Evolutionary conservation across 2,888 invertebrate species (phyloP).

Genomic region (Apotomis turbidana): DNA sequence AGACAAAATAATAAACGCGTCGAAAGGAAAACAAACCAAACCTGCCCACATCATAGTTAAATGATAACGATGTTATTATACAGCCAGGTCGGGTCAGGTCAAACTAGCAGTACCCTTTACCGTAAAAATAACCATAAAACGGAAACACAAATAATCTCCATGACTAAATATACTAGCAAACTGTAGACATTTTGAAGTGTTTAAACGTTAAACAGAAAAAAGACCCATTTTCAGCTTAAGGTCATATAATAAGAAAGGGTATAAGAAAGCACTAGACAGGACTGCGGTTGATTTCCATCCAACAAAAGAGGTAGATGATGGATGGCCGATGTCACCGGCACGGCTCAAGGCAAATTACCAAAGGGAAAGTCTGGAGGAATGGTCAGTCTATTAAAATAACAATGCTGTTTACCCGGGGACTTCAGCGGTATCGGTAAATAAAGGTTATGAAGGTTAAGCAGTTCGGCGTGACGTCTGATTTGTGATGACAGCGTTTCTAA

Average conservation of each 20-base stretch:
- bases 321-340: conserved; percentile 36
- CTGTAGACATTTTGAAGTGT: too few species aligned
- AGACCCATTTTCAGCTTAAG: too few species aligned
- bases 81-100: conserved; percentile 18
- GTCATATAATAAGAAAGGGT: too few species aligned
- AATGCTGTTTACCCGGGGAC: conserved; percentile 31
- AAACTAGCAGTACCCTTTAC: conserved; percentile 16
- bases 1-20: neutral
- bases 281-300: conserved; percentile 37
- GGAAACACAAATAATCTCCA: conserved; percentile 21
- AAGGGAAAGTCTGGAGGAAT: conserved; percentile 38
- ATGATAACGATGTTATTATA: conserved; percentile 27
- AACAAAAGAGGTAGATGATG: conserved; percentile 37
- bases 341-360: conserved; percentile 29
- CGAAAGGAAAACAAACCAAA: too few species aligned
- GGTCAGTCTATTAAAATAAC: conserved; percentile 32
- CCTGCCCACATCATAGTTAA: neutral
- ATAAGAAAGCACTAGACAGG: conserved; percentile 1
- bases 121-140: conserved; percentile 33
- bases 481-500: conserved; percentile 22
- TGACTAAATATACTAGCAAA: neutral
- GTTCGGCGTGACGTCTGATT: conserved; percentile 30
- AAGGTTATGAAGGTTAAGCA: conserved; percentile 36
- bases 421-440: conserved; percentile 36
- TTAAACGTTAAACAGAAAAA: too few species aligned